These are phyloP conservation scores for Caenorhabditis uteleia DNA, from an alignment of 2,888 invertebrate species.

Conservation along the genomic window DNA sequence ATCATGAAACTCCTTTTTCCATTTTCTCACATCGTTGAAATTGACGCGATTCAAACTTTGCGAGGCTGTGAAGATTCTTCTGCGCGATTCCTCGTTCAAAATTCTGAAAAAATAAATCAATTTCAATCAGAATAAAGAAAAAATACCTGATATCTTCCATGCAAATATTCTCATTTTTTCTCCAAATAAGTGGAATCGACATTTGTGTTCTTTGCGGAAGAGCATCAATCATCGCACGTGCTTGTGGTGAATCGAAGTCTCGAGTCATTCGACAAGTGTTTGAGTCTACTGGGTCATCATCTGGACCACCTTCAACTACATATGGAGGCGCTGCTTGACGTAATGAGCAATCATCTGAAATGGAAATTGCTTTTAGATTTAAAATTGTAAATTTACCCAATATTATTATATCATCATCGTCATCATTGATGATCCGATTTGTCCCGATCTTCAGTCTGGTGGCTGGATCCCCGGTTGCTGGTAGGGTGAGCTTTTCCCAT, in stretches of 20 bases:
- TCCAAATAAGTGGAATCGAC: slow-evolving; percentile 14
- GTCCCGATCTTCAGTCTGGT: slow-evolving; percentile 7
- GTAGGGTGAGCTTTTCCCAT: slow-evolving; percentile 2
- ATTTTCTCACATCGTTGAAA: background rate
- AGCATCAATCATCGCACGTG: background rate
- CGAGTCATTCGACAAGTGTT: slow-evolving; percentile 25
- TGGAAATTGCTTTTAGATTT: background rate
- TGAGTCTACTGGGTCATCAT: slow-evolving; percentile 10
- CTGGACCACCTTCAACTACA: background rate
- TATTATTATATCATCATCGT: slow-evolving; percentile 11
- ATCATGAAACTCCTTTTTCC: slow-evolving; percentile 3
- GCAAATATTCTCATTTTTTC: slow-evolving; percentile 1
- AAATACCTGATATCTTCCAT: slow-evolving; percentile 23
- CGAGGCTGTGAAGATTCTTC: background rate
- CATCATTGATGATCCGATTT: background rate
- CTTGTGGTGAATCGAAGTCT: background rate
- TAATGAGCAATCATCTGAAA: slow-evolving; percentile 16
- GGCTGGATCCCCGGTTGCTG: slow-evolving; percentile 8
- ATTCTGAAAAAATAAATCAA: slow-evolving; percentile 8
- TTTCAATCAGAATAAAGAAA: background rate
- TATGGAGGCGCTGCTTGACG: slow-evolving; percentile 7
- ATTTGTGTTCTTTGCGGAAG: background rate
- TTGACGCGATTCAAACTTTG: background rate
- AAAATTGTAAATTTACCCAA: slow-evolving; percentile 7
- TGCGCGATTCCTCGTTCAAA: slow-evolving; percentile 11